Evolutionary conservation across 2,888 invertebrate species (phyloP), one percentile per base, ranked within the genome.

Genomic region (Nycteola revayana): DNA sequence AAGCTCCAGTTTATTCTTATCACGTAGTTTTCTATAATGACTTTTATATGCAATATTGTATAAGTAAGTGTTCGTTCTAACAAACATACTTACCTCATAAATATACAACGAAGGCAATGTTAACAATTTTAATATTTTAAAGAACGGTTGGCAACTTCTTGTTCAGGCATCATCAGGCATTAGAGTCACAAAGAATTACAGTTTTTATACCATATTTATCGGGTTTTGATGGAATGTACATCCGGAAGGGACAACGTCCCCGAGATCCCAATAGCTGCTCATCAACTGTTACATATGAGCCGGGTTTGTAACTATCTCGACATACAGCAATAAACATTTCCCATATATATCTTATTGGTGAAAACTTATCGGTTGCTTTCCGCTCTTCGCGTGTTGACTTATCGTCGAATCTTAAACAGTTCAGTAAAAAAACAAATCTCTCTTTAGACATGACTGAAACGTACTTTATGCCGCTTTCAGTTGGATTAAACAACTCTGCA

Each of bases 391-490:
- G 28, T 2, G 32, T 33, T 9, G 32, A 26, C 14, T 29, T 28
- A 26, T 33, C 26, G 17, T 38, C 38, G 10, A 33, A 33, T 14
- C 38, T 9, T 0, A 32, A n/a, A 25, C 25, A 38, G 7, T 31
- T 36, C 20, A 31, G 10, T 7, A 36, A 11, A 27, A 38, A 38
- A 7, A 32, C 37, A 17, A 32, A 38, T 29, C 29, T 32, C 3
- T 38, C 25, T 7, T 8, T n/a, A 10, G 28, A 29, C 37, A 38
- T 38, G 2, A 8, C 17, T 7, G 25, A 22, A 9, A 9, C 10
- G 7, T 29, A 38, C 9, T 8, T n/a, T 9, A n/a, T 27, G 7
- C 34, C 34, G 17, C 28, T 28, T 7, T 11, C 18, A 8, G 27
- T 25, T n/a, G 14, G 9, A 26, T 34, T 30, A 30, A 40, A 40